Base-by-base conservation (phyloP, 2,888 invertebrate genomes). In the Scaptomyza polygonia region DNA sequence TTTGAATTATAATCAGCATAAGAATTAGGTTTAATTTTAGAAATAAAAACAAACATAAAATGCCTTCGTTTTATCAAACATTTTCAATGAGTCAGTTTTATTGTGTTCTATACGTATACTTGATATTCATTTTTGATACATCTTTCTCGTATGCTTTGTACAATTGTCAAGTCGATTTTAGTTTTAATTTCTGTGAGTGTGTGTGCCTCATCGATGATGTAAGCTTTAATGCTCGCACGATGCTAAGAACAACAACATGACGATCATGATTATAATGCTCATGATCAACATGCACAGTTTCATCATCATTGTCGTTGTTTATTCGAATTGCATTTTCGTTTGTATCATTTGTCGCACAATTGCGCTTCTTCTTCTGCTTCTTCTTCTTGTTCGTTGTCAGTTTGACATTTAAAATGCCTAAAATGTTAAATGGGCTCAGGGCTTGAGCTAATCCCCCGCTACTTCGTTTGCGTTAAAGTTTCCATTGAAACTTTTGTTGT, bases 361-460 rank as follows among this genome's bases (percentile, higher is more conserved):
- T 78, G 84, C 69, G 56, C n/a, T 40, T 6, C 61, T 32, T 25
- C 53, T 21, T 30, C 32, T 52, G 45, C 40, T 43, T 36, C 7
- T 6, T 34, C 47, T 66, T 25, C 44, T 55, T 32, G 53, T 64
- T 32, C 59, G 49, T 53, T 52, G 61, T 55, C 77, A 49, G 34
- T 47, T 52, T 88, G 84, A 80, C 82, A 84, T 79, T 74, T 79
- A 72, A 73, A 68, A 32, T 48, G 66, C 77, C 72, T 67, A 81
- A 88, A 82, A 75, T 77, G 82, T 82, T 88, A 82, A 82, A 82
- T 82, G 88, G 86, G 82, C 82, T 77, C 88, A 86, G 81, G 81
- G 81, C 77, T 68, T 67, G 57, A 48, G 56, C 39, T 30, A 14
- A 14, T 43, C 9, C 55, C 16, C 34, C 16, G 16, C 21, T 12